Percentiles rank a stretch among this genome's conserved stretches.
phyloP scores from a whole-genome alignment of 1,140 invertebrate genomes.

The Phymastichus coffea region DNA sequence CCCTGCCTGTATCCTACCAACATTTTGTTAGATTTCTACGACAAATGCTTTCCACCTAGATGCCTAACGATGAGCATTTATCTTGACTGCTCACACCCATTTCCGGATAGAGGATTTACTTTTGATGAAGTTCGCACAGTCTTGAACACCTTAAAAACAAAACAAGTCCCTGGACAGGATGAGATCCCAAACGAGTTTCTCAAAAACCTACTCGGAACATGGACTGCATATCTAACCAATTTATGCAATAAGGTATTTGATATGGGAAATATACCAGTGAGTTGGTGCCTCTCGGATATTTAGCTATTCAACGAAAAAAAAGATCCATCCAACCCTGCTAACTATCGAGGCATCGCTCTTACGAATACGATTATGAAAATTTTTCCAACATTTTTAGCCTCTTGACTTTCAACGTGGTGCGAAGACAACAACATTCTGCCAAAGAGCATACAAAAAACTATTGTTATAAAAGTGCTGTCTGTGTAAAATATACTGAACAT shows the following conservation, averaged over 20 bases:
- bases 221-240: neutral
- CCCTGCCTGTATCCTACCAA: too few species aligned
- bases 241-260: conserved; percentile 3
- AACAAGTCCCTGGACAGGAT: neutral
- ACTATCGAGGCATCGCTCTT: conserved; percentile 18
- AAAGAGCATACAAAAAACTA: too few species aligned
- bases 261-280: neutral
- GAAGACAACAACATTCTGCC: conserved; percentile 9
- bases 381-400: conserved; percentile 1
- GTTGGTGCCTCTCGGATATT: neutral
- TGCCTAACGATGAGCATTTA: neutral
- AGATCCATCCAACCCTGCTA: neutral
- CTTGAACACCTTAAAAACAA: neutral
- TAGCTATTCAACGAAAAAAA: conserved; percentile 16
- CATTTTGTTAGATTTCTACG: too few species aligned
- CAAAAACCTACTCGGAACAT: neutral
- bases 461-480: too few species aligned
- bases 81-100: neutral
- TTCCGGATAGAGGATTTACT: neutral
- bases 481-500: too few species aligned
- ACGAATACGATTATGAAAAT: conserved; percentile 8
- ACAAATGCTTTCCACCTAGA: neutral
- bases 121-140: neutral
- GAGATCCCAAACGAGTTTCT: neutral
- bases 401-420: conserved; percentile 5